Evolutionary conservation across 2,888 invertebrate genomes (phyloP), one percentile per base, ranked within the genome.

Genomic region (Frankliniella intonsa): DNA sequence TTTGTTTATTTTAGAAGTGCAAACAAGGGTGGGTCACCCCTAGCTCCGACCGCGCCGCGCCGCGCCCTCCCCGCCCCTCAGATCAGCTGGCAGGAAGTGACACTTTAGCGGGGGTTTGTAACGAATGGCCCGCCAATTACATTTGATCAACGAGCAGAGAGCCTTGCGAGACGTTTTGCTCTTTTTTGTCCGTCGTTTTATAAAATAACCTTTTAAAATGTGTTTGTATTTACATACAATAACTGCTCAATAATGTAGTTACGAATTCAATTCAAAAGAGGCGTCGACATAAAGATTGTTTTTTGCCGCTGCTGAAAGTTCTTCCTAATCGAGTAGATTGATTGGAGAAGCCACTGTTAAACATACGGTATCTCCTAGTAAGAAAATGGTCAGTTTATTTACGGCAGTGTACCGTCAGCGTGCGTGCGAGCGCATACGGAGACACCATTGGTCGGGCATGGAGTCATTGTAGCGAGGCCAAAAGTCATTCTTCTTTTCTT

Each of bases 1-100:
- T 25, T 12, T 76, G 69, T 76, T 76, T 76, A 76, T 22, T 76
- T 76, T 76, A n/a, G 22, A 76, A 76, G 69, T 76, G 69, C 69
- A 76, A 76, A 76, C 69, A 76, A 76, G 69, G 69, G 69, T 22
- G 69, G 1, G 69, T n/a, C 69, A 25, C 69, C 69, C 69, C 62
- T 62, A 17, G 62, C 62, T 14, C 7, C 62, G 19, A 17, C 25
- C 69, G 25, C 69, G 69, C 69, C 69, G 22, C 69, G 25, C 69
- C 69, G 3, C 65, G 65, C 65, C 65, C 65, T n/a, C 65, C 65
- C 17, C 65, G 65, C 65, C 65, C 65, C 65, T 14, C 65, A 69
- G 69, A 12, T 22, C 69, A n/a, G 69, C 11, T 25, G 69, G 69
- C 69, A 76, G 69, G 69, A 76, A 76, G 69, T 76, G 69, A 76